Base-by-base conservation (phyloP, 1,140 invertebrate genomes). In the Papilio dardanus region DNA sequence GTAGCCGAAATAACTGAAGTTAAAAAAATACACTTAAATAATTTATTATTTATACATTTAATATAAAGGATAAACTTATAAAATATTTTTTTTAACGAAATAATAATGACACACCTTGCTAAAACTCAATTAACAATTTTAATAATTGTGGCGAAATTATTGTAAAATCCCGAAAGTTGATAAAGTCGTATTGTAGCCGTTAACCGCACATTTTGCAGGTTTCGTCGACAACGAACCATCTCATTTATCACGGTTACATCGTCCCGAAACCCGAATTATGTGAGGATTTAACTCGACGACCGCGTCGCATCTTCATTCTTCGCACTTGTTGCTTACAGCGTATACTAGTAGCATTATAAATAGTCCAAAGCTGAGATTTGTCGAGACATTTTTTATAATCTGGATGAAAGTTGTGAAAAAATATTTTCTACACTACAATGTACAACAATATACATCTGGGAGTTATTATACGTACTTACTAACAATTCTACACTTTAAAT, bases 221-320 rank as follows among this genome's bases (percentile, higher is more conserved):
- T 97, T 97, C 96, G 96, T 97, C 96, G 96, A 97, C 96, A 97
- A 97, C 96, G 96, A 97, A 97, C 96, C 96, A 95, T 94, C 93
- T 94, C 82, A 89, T 42, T 79, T 88, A 90, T 87, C 86, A 92
- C 96, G 96, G 96, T 95, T 96, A 94, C 95, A 94, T 94, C 95
- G 94, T 95, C 96, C 88, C 96, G 96, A 97, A 97, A 97, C 96
- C 96, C 95, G 96, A 94, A 95, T 94, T 94, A 95, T 95, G 92
- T 92, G 86, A 88, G 90, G 89, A 85, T 88, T 92, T 81, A 87
- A 89, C 87, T 81, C 80, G 54, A 28, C 24, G 50, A 33, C 66
- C 77, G 68, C 50, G 75, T 46, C 40, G 76, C 28, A 54, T 80
- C 35, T 83, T 79, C 69, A 68, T 71, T 77, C 54, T 77, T 81